Base-by-base conservation (phyloP, 92 coral and sea anemone species). In the Muricea muricata region DNA sequence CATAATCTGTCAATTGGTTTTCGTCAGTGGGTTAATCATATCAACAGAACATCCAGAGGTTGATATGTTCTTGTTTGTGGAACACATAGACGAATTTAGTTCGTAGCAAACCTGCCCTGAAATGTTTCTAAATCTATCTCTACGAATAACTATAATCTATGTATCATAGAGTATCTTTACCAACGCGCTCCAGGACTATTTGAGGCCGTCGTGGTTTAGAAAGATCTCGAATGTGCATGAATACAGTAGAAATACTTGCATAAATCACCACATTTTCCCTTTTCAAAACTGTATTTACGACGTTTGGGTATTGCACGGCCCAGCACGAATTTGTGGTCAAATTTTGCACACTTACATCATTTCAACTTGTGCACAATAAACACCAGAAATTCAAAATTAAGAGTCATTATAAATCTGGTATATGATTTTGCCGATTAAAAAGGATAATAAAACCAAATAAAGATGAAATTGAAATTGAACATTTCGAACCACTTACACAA, bases 1-100 rank as follows among this genome's bases (percentile, higher is more conserved):
- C 41, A 63, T 25, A 52, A 63, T 63, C 70, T 63, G 37, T 63
- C 70, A 63, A 63, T 30, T 25, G 70, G 70, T 63, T 63, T 63
- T 63, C 70, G 70, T 32, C 12, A 63, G 70, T 26, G 28, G 1
- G 37, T 63, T 63, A 63, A 29, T 63, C 31, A 32, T 63, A 63
- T 63, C 10, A 28, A 29, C 34, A 63, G 41, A 20, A 0, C 13
- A 26, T 63, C 6, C n/a, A 26, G 21, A 24, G 0, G 7, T 30
- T 10, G 18, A 29, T 25, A 63, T 35, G 28, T 63, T 28, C 0
- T 28, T 63, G 8, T n/a, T 10, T 2, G 39, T 63, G 35, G 70
- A 28, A 60, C 30, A 28, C 70, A 63, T 32, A 26, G 14, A 28
- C 21, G 14, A 28, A 5, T 63, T 63, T 63, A 32, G 37, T 28